A percentile compares a stretch with the other conserved stretches of the same genome.
These are phyloP conservation scores for Oryzias dopingdopingensis DNA, from an alignment of 2,797 vertebrate genomes.

Conservation along the genomic window DNA sequence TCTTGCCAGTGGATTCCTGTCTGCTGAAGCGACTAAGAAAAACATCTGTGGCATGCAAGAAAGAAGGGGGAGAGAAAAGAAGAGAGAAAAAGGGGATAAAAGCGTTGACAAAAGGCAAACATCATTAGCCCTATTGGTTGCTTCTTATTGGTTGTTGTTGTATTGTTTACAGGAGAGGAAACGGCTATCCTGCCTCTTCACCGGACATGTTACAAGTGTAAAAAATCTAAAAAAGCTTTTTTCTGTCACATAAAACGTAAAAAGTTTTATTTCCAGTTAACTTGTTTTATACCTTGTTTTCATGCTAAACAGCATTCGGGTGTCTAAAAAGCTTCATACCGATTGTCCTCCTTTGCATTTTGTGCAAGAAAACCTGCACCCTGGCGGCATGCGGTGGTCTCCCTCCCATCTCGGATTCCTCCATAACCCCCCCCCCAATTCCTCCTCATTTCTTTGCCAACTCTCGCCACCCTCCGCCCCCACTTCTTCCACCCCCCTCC, in stretches of 20 bases:
- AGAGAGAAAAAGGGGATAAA: constrained; percentile 29
- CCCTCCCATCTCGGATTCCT: constrained; percentile 77
- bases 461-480: constrained; percentile 77
- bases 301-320: constrained; percentile 70
- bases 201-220: too few relatives aligned
- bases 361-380: constrained; percentile 61
- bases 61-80: constrained; percentile 66
- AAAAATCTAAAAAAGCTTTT: too few relatives aligned
- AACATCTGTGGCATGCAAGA: constrained; percentile 93
- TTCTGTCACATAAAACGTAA: too few relatives aligned
- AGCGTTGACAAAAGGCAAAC: constrained; percentile 94
- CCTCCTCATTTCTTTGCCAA: constrained; percentile 65
- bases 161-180: constrained; percentile 90
- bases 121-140: constrained; percentile 93
- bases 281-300: constrained; percentile 50
- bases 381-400: constrained; percentile 89
- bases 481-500: constrained; percentile 46
- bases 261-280: too few relatives aligned
- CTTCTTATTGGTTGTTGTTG: constrained; percentile 84
- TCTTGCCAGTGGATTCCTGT: constrained; percentile 99
- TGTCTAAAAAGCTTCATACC: too few relatives aligned
- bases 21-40: constrained; percentile 97
- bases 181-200: constrained; percentile 38
- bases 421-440: constrained; percentile 40
- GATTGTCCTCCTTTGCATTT: constrained; percentile 15